Evolutionary conservation across 2,888 invertebrate species (phyloP).

Genomic region (Drosophila fulvimacula): DNA sequence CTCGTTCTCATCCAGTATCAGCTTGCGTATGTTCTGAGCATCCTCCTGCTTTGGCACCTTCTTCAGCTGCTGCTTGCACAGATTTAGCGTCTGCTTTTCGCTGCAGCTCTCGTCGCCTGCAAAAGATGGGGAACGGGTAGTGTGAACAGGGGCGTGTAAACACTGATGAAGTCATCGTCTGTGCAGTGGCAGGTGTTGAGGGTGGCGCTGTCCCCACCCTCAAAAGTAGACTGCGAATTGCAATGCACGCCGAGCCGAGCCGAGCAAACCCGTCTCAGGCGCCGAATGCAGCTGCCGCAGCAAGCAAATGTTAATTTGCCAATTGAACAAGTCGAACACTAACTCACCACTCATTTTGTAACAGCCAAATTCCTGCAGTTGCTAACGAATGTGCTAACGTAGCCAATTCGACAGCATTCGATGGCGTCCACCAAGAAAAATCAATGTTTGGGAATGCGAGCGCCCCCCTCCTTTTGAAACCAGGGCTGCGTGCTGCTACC

Average conservation of each 20-base stretch:
- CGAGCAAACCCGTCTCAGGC: slow-evolving; percentile 3
- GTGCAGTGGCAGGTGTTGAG: slow-evolving; percentile 38
- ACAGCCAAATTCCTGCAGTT: slow-evolving; percentile 33
- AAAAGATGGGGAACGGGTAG: slow-evolving; percentile 7
- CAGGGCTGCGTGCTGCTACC: slow-evolving; percentile 29
- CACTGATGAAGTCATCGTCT: slow-evolving; percentile 72
- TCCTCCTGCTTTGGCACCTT: slow-evolving; percentile 91
- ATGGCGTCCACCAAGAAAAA: slow-evolving; percentile 56
- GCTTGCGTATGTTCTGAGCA: slow-evolving; percentile 88
- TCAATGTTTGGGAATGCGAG: slow-evolving; percentile 68
- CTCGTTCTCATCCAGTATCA: slow-evolving; percentile 94
- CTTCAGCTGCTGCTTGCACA: slow-evolving; percentile 92
- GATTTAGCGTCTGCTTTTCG: slow-evolving; percentile 87
- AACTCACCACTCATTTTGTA: slow-evolving; percentile 69
- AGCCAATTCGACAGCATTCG: slow-evolving; percentile 46
- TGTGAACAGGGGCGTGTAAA: slow-evolving; percentile 20
- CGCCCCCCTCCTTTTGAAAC: slow-evolving; percentile 55
- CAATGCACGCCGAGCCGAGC: slow-evolving; percentile 44
- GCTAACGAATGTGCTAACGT: slow-evolving; percentile 14
- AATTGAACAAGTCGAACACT: not conserved
- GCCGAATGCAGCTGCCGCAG: not conserved
- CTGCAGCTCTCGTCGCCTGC: slow-evolving; percentile 82
- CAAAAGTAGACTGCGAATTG: slow-evolving; percentile 69
- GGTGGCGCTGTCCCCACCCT: slow-evolving; percentile 45
- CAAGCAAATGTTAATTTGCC: not conserved